These are phyloP conservation scores for Zosterops hypoxanthus DNA, from an alignment of 2,113 vertebrate genomes.

Conservation along the genomic window DNA sequence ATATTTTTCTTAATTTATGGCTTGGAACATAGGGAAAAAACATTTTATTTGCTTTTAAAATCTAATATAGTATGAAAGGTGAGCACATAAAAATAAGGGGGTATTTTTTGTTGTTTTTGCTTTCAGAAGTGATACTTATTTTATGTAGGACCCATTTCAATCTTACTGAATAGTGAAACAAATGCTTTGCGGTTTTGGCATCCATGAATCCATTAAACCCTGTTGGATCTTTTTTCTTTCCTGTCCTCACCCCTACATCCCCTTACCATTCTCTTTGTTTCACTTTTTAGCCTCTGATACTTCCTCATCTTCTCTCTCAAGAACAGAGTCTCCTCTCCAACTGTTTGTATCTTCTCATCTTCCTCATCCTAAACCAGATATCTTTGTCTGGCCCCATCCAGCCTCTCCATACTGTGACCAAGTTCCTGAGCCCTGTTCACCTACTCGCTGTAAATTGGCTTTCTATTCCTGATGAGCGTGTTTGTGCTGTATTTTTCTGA, in stretches of 20 bases:
- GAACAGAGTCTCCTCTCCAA: slow-evolving; percentile 86
- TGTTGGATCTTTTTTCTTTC: slow-evolving; percentile 35
- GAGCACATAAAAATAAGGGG: neutral
- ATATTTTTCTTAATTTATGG: neutral
- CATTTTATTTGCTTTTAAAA: neutral
- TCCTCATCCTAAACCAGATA: slow-evolving; percentile 80
- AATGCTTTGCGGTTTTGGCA: slow-evolving; percentile 46
- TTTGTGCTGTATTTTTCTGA: slow-evolving; percentile 72
- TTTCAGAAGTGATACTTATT: slow-evolving; percentile 17
- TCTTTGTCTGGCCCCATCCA: slow-evolving; percentile 80
- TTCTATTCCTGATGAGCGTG: slow-evolving; percentile 66
- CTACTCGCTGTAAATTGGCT: slow-evolving; percentile 83
- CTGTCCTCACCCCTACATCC: neutral
- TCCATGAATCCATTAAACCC: slow-evolving; percentile 66
- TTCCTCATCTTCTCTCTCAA: slow-evolving; percentile 86
- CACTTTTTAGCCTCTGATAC: slow-evolving; percentile 87
- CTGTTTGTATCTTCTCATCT: slow-evolving; percentile 83
- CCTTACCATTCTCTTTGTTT: slow-evolving; percentile 76
- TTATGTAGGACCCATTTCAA: slow-evolving; percentile 15
- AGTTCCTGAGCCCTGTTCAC: slow-evolving; percentile 74
- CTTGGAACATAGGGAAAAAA: neutral
- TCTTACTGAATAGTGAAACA: slow-evolving; percentile 9
- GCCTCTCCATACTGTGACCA: slow-evolving; percentile 83
- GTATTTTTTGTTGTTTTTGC: neutral
- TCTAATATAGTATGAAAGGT: neutral